Evolutionary conservation across 2,113 vertebrate genomes (phyloP).

Genomic region (Eonycteris spelaea): DNA sequence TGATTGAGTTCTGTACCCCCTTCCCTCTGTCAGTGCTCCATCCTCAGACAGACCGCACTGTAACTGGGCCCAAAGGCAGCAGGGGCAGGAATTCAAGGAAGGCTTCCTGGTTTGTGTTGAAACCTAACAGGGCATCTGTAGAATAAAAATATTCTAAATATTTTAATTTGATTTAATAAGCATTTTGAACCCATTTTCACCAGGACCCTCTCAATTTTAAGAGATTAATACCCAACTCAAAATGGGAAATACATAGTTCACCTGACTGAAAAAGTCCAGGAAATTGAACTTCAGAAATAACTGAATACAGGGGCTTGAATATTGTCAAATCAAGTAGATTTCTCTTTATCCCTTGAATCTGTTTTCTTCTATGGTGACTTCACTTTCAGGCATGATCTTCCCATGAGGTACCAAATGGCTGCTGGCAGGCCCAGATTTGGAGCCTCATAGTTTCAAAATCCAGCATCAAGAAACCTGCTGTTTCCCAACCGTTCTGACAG

Average conservation of each 20-base stretch:
- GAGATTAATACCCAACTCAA: not conserved
- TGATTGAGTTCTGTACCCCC: not conserved
- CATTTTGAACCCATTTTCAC: not conserved
- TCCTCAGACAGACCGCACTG: not conserved
- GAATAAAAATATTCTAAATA: not conserved
- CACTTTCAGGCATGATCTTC: not conserved
- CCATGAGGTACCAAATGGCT: not conserved
- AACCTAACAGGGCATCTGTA: not conserved
- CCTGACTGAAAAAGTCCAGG: not conserved
- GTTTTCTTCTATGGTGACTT: not conserved
- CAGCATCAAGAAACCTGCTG: not conserved
- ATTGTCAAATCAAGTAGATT: not conserved
- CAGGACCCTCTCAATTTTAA: not conserved
- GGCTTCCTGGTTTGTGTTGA: not conserved
- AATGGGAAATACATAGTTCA: not conserved
- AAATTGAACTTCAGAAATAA: not conserved
- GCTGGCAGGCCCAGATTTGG: not conserved
- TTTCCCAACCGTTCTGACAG: not conserved
- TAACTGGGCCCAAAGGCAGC: not conserved
- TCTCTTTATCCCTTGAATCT: not conserved
- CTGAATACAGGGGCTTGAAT: not conserved
- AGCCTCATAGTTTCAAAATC: not conserved
- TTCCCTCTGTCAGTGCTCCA: not conserved
- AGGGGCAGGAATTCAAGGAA: not conserved
- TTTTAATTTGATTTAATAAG: not conserved